Evolutionary conservation across 2,888 invertebrate species (phyloP), one percentile per base, ranked within the genome.

Genomic region (Ametastegia equiseti): DNA sequence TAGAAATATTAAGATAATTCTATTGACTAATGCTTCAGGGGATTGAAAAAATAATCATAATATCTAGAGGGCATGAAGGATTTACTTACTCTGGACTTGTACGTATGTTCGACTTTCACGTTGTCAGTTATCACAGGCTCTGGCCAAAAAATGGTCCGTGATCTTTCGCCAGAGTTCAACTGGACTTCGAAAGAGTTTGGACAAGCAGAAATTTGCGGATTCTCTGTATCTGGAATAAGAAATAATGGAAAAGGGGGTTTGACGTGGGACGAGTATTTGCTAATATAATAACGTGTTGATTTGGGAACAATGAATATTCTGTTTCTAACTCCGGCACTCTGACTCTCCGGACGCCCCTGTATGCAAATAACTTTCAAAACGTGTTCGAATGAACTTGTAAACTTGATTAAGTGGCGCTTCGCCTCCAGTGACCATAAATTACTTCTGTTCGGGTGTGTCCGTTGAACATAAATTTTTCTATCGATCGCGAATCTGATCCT

Each of bases 121-220:
- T 94, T 94, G 88, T 94, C 94, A 36, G 91, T 92, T 86, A 95
- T 95, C 60, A 92, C 90, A 0, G 96, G 95, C 85, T 95, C 95
- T 60, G 93, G 93, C 95, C 95, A 96, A 84, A 92, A 92, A 65
- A 95, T 93, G 60, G 93, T 92, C 36, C 94, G 92, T 79, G 93
- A 92, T 0, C 90, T 91, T 88, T 95, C 94, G 63, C 94, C 93
- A 15, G 92, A 92, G 67, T 92, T 90, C 75, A 95, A 88, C 23
- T 92, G 90, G 33, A 94, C 93, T 84, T 94, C 94, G 86, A 95
- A 94, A 6, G 95, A 94, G 63, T 92, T 90, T 0, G 96, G 95
- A 87, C 96, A 96, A 83, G 92, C 93, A 57, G 90, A 90, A 36
- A 94, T 93, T 80, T 90, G 91, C 0, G 95, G 95, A 47, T 93